phyloP scores from a whole-genome alignment of 2,888 invertebrate genomes.

The Notodonta dromedarius region DNA sequence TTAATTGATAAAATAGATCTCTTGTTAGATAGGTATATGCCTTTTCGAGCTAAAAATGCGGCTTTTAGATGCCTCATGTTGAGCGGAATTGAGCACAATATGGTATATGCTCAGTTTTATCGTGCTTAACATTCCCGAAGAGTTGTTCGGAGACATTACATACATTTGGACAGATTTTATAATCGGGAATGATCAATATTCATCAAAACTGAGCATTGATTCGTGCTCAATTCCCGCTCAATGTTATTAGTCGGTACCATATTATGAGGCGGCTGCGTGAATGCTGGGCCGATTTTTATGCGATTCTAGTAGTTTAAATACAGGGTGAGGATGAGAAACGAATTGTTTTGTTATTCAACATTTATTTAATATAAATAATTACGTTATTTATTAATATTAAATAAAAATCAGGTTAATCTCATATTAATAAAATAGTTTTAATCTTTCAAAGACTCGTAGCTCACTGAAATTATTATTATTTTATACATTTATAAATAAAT shows the following conservation, averaged over 20 bases:
- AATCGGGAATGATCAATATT: neutral
- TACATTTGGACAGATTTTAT: too few relatives aligned
- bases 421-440: neutral
- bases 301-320: constrained; percentile 19
- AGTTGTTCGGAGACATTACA: too few relatives aligned
- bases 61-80: constrained; percentile 23
- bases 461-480: constrained; percentile 16
- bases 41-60: constrained; percentile 33
- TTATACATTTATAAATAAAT: neutral
- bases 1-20: constrained; percentile 47
- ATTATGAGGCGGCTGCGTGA: constrained; percentile 11
- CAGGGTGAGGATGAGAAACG: constrained; percentile 21
- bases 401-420: neutral
- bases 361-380: constrained; percentile 5
- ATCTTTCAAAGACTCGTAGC: constrained; percentile 17
- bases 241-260: constrained; percentile 9
- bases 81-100: neutral
- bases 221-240: constrained; percentile 6
- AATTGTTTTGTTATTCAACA: constrained; percentile 12
- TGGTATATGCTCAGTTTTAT: constrained; percentile 1
- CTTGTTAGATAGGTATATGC: constrained; percentile 47
- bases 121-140: neutral
- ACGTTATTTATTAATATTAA: neutral
- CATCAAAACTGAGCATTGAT: neutral
- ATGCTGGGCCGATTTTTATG: constrained; percentile 24